Evolutionary conservation across 23 tunicate species (phyloP).

Genomic region (Halocynthia roretzi): DNA sequence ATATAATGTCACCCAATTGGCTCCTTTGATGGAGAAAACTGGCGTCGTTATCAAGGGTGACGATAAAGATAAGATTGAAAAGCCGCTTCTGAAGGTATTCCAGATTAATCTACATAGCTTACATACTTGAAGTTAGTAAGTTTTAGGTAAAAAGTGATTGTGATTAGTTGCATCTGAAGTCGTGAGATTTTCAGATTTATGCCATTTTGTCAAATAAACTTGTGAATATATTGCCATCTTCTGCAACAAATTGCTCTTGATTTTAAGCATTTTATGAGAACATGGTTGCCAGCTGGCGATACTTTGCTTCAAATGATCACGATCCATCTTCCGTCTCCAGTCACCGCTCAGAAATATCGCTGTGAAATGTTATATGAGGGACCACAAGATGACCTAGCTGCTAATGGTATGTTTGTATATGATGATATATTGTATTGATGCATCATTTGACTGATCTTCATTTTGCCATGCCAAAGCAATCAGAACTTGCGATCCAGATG

Average conservation of each 20-base stretch:
- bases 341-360: conserved; percentile 88
- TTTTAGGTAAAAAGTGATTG: no score
- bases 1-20: conserved; percentile 42
- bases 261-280: conserved; percentile 77
- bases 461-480: conserved; percentile 27
- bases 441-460: not conserved
- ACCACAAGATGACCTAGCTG: conserved; percentile 82
- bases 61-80: conserved; percentile 68
- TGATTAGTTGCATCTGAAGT: no score
- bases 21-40: conserved; percentile 19
- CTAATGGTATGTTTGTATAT: conserved; percentile 36
- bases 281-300: conserved; percentile 99
- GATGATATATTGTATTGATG: not conserved
- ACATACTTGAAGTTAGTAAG: no score
- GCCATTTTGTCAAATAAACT: no score
- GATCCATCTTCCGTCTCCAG: conserved; percentile 98
- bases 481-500: conserved; percentile 81
- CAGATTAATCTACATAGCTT: no score
- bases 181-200: no score
- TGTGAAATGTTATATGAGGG: conserved; percentile 95
- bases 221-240: no score
- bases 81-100: conserved; percentile 69
- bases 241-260: not conserved
- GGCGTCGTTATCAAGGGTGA: conserved; percentile 79
- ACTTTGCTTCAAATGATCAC: conserved; percentile 98